Base-by-base conservation (phyloP, 2,113 vertebrate species). In the Pardalotus punctatus region DNA sequence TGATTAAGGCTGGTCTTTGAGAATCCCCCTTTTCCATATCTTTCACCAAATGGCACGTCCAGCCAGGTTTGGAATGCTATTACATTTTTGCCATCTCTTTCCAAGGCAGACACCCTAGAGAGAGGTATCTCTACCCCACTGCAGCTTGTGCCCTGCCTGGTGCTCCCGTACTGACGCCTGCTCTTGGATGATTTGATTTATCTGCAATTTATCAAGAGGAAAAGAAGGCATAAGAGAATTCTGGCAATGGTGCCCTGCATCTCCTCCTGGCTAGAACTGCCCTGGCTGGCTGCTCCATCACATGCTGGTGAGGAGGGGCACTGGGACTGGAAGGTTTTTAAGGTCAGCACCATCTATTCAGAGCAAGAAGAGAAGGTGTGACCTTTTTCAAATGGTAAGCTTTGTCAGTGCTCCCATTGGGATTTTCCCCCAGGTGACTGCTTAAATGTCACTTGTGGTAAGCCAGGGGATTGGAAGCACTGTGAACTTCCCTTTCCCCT, bases 301-400 rank as follows among this genome's bases (percentile, higher is more conserved):
- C 54, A n/a, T 20, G 60, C 38, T 71, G 36, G 38, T 42, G 58
- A 74, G 61, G 51, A 95, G 74, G 67, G 53, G 53, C 54, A 82
- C 48, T 36, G 54, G 23, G 47, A 19, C 66, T 53, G 77, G 51
- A 28, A 84, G 70, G 56, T 56, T 94, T 95, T 94, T 96, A 97
- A 97, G 97, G 95, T 97, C 96, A 96, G 64, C 62, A 47, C 62
- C 95, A 92, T 95, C 93, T 94, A 95, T 95, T 90, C 80, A 86
- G 70, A 77, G 65, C 57, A 80, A 86, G 93, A 97, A 76, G 60
- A 94, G 94, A 70, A 94, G 95, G 93, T 72, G 90, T 97, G 96
- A 97, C 97, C 97, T 97, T 97, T 97, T 93, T 91, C 66, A 97
- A 96, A 97, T 89, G 90, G 88, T 95, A 94, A 61, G 76, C 73